Conservation (phyloP, 2,797 vertebrate species). For the Lophotriccus pileatus region DNA sequence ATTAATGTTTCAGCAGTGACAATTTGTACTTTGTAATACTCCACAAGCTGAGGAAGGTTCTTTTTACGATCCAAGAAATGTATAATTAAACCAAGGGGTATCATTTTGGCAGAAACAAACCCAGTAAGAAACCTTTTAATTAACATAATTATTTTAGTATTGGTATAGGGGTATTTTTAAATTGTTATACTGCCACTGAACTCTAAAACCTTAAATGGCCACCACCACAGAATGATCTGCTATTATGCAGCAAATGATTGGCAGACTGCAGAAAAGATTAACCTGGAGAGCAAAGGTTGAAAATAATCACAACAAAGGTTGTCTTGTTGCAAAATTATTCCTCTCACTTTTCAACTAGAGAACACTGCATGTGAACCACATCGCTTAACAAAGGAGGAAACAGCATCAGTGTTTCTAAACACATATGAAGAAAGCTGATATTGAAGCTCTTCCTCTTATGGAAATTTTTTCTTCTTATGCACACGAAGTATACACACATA, state of each 20-base stretch:
- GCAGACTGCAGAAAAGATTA: not conserved
- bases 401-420: not conserved
- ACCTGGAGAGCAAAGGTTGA: not conserved
- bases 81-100: not conserved
- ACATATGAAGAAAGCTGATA: not conserved
- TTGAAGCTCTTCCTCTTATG: not conserved
- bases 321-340: not conserved
- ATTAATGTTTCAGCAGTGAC: not conserved
- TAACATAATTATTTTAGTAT: not conserved
- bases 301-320: not conserved
- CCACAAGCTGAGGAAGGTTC: not conserved
- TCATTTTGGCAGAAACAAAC: not conserved
- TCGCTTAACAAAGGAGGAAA: not conserved
- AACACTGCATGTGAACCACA: not conserved
- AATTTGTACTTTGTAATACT: not conserved
- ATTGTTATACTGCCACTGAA: not conserved
- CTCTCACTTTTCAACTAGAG: not conserved
- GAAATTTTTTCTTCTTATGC: not conserved
- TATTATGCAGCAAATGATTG: not conserved
- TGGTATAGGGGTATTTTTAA: not conserved
- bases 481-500: not conserved
- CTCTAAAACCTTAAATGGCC: not conserved
- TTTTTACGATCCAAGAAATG: not conserved
- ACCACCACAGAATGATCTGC: not conserved
- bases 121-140: not conserved